Evolutionary conservation across 2,888 invertebrate genomes (phyloP).

Genomic region (Thecophora atra): DNA sequence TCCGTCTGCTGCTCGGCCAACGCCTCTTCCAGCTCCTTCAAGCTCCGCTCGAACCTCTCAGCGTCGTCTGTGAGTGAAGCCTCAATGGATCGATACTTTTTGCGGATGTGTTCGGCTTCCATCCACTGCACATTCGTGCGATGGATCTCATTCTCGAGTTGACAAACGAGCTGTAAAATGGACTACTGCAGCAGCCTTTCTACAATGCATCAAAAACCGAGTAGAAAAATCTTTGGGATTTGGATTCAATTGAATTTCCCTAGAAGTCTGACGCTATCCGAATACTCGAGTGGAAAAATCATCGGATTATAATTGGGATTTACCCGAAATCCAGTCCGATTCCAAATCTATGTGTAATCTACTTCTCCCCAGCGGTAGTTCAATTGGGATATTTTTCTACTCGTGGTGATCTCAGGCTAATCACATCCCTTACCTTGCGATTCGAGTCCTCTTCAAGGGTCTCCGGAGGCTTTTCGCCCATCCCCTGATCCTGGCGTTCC

Average conservation of each 20-base stretch:
- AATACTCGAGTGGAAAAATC: too few relatives aligned
- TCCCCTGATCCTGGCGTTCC: slow-evolving; percentile 63
- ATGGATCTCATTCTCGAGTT: slow-evolving; percentile 83
- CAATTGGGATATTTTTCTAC: too few relatives aligned
- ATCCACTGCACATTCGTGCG: slow-evolving; percentile 83
- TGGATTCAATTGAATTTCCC: too few relatives aligned
- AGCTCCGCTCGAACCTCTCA: slow-evolving; percentile 77
- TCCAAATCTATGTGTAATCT: too few relatives aligned
- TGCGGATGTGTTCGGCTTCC: slow-evolving; percentile 81
- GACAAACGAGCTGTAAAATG: slow-evolving; percentile 70
- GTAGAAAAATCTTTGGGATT: too few relatives aligned
- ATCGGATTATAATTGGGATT: too few relatives aligned
- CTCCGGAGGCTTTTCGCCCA: slow-evolving; percentile 63
- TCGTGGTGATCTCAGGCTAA: not conserved
- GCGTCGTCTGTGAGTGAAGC: slow-evolving; percentile 76
- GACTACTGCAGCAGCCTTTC: not conserved
- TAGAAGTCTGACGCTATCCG: too few relatives aligned
- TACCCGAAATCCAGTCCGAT: too few relatives aligned
- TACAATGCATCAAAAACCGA: too few relatives aligned
- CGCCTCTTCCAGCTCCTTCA: slow-evolving; percentile 75
- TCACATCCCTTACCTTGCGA: slow-evolving; percentile 69
- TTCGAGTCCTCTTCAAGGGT: slow-evolving; percentile 70
- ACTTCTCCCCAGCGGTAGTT: too few relatives aligned
- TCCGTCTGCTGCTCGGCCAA: slow-evolving; percentile 76
- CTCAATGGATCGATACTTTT: slow-evolving; percentile 79